These are phyloP conservation scores for Pseudotriccus pelzelni DNA, from an alignment of 2,797 vertebrate genomes.

Conservation along the genomic window DNA sequence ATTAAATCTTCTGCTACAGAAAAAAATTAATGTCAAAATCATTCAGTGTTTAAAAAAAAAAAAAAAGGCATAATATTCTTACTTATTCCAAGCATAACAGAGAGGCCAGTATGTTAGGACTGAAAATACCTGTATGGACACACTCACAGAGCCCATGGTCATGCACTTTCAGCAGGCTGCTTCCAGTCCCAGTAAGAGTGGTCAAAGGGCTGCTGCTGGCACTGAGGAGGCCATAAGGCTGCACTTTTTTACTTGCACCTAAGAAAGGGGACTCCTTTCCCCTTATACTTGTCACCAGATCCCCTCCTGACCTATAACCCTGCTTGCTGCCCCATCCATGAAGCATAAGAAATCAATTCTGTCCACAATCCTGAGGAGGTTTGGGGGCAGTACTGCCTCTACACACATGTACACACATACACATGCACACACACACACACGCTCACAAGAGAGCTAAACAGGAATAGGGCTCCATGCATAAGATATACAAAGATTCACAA, in stretches of 20 bases:
- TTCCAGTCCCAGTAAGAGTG: not conserved
- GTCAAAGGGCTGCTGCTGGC: rapidly evolving
- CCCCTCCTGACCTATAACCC: not conserved
- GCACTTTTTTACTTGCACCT: not conserved
- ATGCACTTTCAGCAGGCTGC: not conserved
- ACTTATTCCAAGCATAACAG: not conserved
- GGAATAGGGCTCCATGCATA: rapidly evolving
- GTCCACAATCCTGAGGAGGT: not conserved
- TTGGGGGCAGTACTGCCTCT: not conserved
- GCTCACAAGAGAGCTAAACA: not conserved
- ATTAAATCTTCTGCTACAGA: not conserved
- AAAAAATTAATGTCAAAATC: not conserved
- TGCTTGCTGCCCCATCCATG: not conserved
- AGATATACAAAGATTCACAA: not conserved
- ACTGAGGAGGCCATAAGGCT: not conserved
- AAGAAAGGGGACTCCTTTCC: not conserved
- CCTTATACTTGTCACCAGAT: not conserved
- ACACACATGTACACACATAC: rapidly evolving
- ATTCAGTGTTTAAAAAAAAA: not conserved
- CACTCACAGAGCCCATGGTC: not conserved
- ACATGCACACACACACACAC: rapidly evolving
- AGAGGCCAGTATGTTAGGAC: not conserved
- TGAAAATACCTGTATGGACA: not conserved
- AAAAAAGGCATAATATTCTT: not conserved
- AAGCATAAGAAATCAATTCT: not conserved